Evolutionary conservation across 1,140 invertebrate species (phyloP), one percentile per base, ranked within the genome.

Genomic region (Sarcophaga bullata): DNA sequence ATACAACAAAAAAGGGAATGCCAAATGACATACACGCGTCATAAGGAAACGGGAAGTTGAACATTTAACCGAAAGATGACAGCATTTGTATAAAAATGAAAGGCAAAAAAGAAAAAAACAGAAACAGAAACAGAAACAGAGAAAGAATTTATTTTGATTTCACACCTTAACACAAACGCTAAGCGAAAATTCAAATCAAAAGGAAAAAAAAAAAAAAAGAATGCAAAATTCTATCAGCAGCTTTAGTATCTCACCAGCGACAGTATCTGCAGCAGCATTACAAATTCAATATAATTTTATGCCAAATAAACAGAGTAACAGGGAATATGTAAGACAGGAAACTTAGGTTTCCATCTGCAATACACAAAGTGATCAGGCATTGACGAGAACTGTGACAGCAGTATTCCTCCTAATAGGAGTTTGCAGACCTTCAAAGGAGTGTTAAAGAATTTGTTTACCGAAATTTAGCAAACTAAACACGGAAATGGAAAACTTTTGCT

Each of bases 41-140:
- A 87, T 86, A 86, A 87, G 87, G 87, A 88, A 88, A 88, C 87
- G 87, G 87, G 87, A 88, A 88, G 87, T 88, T 85, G 87, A 86
- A 88, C 87, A 88, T 87, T 88, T 88, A 87, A 82, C 82, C 84
- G 80, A 50, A 78, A 72, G 47, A 82, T 83, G 80, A 54, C 81
- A 68, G 49, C 80, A 84, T 86, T 73, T 80, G 84, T 82, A 83
- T 86, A 83, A 80, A 83, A 83, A 82, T 82, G 82, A 82, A 82
- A 84, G 7, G 62, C 52, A 54, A 54, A 72, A 68, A 72, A 25
- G n/a, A n/a, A 72, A 72, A 72, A 25, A 37, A 37, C 25, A 37
- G 25, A 37, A 37, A 4, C 25, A 37, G 25, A 37, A 25, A 72
- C 62, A 72, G 58, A 62, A 17, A 25, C 37, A 25, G 8, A 9